Evolutionary conservation across 2,797 vertebrate species (phyloP).

Genomic region (Thamnophis elegans): DNA sequence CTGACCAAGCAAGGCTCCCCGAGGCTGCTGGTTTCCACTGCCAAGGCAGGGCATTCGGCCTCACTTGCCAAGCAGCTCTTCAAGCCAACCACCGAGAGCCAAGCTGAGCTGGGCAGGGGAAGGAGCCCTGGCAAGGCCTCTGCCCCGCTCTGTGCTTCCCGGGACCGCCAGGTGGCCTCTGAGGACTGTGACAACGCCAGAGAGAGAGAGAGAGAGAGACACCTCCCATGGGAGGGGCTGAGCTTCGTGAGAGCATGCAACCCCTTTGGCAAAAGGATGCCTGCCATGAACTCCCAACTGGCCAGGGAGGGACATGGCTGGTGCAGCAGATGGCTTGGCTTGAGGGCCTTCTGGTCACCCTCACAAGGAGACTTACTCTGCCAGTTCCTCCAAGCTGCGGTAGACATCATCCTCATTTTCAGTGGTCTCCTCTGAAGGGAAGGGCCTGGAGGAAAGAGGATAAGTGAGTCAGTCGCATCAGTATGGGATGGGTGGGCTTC

Average conservation of each 20-base stretch:
- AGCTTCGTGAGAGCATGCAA: neutral
- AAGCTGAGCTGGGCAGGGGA: neutral
- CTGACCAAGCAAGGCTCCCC: neutral
- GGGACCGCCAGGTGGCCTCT: neutral
- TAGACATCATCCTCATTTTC: constrained; percentile 95
- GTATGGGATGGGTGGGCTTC: neutral
- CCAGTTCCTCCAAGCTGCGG: constrained; percentile 95
- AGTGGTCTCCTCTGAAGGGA: constrained; percentile 93
- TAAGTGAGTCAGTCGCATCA: neutral
- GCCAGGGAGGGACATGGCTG: neutral
- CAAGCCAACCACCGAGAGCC: accelerated
- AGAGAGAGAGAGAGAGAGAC: too few species aligned
- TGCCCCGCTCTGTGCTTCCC: neutral
- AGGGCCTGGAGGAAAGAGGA: constrained; percentile 78
- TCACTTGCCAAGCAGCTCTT: neutral
- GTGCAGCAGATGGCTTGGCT: neutral
- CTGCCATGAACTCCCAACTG: neutral
- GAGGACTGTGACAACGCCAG: neutral
- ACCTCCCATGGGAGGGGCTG: neutral
- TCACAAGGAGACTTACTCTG: constrained; percentile 82
- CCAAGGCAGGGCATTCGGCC: neutral
- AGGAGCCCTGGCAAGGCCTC: neutral
- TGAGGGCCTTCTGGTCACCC: neutral
- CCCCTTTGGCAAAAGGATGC: neutral
- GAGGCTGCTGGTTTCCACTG: neutral